Evolutionary conservation across 2,113 vertebrate species (phyloP).

Genomic region (Peromyscus californicus): DNA sequence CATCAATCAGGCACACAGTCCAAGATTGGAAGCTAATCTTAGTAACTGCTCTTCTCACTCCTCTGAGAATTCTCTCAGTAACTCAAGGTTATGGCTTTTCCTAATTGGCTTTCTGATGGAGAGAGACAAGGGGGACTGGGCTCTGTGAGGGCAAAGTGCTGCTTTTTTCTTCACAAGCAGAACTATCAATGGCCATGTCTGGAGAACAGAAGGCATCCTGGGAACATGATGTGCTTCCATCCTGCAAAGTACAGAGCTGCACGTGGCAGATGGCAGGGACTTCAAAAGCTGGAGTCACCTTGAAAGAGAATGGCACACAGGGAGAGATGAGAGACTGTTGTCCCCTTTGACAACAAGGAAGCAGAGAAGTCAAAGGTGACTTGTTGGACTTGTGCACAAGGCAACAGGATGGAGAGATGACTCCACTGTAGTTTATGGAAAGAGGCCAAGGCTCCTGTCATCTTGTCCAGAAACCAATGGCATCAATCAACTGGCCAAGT

Average conservation of each 20-base stretch:
- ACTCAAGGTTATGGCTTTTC: slow-evolving; percentile 14
- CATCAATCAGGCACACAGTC: neutral
- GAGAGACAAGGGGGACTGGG: neutral
- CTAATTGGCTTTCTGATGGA: slow-evolving; percentile 21
- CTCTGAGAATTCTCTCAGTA: neutral
- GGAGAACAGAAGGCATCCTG: slow-evolving; percentile 68
- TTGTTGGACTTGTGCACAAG: neutral
- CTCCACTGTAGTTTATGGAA: slow-evolving; percentile 42
- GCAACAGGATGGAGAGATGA: neutral
- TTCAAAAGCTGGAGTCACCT: slow-evolving; percentile 68
- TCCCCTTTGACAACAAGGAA: slow-evolving; percentile 62
- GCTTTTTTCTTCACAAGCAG: neutral
- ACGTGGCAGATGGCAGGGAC: slow-evolving; percentile 62
- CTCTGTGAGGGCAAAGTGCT: neutral
- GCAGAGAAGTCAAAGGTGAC: slow-evolving; percentile 64
- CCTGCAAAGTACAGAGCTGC: slow-evolving; percentile 22
- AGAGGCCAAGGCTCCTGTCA: slow-evolving; percentile 52
- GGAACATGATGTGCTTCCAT: slow-evolving; percentile 33
- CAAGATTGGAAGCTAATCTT: neutral
- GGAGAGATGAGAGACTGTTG: slow-evolving; percentile 18
- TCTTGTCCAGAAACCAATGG: slow-evolving; percentile 67
- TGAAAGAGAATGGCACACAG: slow-evolving; percentile 56
- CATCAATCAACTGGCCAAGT: slow-evolving; percentile 58
- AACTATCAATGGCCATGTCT: neutral
- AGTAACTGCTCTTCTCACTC: neutral